Evolutionary conservation across 2,113 vertebrate genomes (phyloP).

Genomic region (Pagrus major): DNA sequence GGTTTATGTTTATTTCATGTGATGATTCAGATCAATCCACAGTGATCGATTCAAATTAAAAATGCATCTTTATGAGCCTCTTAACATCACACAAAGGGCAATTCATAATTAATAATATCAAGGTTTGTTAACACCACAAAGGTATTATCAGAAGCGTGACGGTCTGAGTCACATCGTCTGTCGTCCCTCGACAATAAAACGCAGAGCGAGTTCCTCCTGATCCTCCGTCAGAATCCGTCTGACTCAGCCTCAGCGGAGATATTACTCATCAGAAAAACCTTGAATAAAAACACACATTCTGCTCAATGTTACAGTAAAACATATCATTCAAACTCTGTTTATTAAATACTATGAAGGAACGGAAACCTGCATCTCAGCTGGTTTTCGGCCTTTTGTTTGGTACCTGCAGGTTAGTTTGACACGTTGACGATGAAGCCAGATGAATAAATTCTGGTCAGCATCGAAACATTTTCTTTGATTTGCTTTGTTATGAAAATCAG

Average conservation of each 20-base stretch:
- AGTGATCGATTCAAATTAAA: too few species aligned
- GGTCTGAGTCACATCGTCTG: slow-evolving; percentile 1
- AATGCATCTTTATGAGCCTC: too few species aligned
- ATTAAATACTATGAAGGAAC: neutral
- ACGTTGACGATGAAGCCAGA: neutral
- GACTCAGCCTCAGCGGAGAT: neutral
- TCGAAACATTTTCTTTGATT: neutral
- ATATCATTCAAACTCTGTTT: neutral
- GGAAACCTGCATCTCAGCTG: neutral
- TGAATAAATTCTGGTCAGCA: neutral
- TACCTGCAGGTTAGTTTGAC: neutral
- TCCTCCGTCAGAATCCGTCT: neutral
- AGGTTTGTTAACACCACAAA: too few species aligned
- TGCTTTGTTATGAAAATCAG: neutral
- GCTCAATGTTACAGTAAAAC: neutral
- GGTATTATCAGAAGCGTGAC: neutral
- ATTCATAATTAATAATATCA: too few species aligned
- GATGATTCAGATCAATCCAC: too few species aligned
- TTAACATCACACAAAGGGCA: too few species aligned
- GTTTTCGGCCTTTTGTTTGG: neutral
- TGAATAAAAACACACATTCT: neutral
- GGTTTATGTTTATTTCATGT: too few species aligned
- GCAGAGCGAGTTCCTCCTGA: too few species aligned
- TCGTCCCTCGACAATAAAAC: neutral
- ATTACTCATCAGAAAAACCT: neutral